Percentiles rank a stretch among this genome's conserved stretches.
phyloP scores from a whole-genome alignment of 2,113 vertebrate genomes.

The Peromyscus californicus region DNA sequence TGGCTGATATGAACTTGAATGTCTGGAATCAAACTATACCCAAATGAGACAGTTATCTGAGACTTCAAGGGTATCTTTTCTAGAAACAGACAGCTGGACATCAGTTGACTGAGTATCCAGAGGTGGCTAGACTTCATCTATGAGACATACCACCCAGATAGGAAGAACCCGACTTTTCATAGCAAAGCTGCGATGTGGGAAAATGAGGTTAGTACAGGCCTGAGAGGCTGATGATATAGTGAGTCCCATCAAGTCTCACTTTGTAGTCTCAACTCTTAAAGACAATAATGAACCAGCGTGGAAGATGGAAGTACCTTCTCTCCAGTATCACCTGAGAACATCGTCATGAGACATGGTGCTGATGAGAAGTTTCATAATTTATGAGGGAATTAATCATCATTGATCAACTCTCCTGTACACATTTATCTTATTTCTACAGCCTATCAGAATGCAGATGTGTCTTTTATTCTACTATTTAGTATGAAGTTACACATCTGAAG shows the following conservation, averaged over 20 bases:
- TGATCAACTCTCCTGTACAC: neutral
- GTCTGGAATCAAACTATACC: neutral
- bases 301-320: neutral
- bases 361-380: neutral
- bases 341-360: neutral
- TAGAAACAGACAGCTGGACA: neutral
- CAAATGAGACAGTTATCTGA: neutral
- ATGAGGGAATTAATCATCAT: neutral
- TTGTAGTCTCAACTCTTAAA: neutral
- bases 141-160: neutral
- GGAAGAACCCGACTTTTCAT: too few relatives aligned
- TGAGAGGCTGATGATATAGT: neutral
- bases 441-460: neutral
- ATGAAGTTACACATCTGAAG: neutral
- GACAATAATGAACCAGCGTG: neutral
- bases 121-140: neutral
- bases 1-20: accelerated
- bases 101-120: neutral
- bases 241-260: too few relatives aligned
- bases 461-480: neutral
- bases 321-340: accelerated
- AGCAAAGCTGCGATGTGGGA: neutral
- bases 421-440: neutral
- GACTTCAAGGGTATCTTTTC: neutral
- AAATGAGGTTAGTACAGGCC: neutral